Conservation (phyloP, 2,113 vertebrate species). For the Eidolon helvum region DNA sequence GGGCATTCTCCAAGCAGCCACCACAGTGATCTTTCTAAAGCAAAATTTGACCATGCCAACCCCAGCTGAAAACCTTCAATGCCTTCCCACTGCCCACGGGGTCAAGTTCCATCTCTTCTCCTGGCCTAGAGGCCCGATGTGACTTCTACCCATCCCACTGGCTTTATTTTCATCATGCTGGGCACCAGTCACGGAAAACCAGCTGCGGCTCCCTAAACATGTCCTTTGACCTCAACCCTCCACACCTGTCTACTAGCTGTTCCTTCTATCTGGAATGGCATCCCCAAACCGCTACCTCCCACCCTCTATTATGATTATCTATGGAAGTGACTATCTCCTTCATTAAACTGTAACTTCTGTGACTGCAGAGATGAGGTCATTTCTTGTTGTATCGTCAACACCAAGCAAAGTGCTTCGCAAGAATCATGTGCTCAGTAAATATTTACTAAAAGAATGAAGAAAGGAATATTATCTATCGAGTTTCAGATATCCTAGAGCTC, state of each 20-base stretch:
- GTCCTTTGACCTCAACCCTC: not conserved
- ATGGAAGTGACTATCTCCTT: not conserved
- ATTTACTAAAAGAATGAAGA: constrained; percentile 41
- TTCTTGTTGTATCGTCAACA: constrained; percentile 21
- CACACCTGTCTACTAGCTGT: not conserved
- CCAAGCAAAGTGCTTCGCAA: not conserved
- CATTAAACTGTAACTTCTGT: constrained; percentile 20
- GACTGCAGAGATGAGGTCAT: not conserved
- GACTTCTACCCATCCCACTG: not conserved
- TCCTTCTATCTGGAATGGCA: constrained; percentile 25
- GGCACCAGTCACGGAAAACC: not conserved
- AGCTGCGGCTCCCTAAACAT: not conserved
- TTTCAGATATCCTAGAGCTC: not conserved
- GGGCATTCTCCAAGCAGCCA: not conserved
- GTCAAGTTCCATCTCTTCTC: not conserved
- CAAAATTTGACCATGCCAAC: not conserved
- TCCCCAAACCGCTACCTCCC: not conserved
- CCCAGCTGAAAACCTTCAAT: not conserved
- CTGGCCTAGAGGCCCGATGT: not conserved
- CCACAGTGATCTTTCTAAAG: constrained; percentile 30
- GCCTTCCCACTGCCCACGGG: not conserved
- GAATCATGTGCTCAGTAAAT: constrained; percentile 16
- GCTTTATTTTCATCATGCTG: not conserved
- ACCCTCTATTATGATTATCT: not conserved
- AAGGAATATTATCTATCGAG: not conserved